Conservation (phyloP, 2,113 vertebrate species). For the Anolis carolinensis region DNA sequence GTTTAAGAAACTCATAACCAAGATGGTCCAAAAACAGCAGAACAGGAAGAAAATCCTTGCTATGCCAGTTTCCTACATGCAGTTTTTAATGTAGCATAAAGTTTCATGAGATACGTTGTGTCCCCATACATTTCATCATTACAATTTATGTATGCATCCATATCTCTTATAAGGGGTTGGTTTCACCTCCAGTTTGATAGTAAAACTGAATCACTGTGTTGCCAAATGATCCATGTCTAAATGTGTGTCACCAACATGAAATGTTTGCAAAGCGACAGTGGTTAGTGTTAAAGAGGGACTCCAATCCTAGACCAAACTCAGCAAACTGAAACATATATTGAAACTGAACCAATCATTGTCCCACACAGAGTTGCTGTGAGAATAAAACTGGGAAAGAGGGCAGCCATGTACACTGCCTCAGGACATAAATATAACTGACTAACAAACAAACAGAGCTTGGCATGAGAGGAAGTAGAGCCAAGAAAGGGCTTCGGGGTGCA, state of each 20-base stretch:
- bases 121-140: too few species aligned
- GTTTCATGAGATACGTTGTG: too few species aligned
- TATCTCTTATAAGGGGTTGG: too few species aligned
- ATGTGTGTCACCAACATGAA: too few species aligned
- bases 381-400: background rate
- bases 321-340: too few species aligned
- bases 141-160: too few species aligned
- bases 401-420: background rate
- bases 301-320: too few species aligned
- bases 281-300: too few species aligned
- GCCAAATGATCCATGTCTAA: too few species aligned
- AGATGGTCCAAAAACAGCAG: background rate
- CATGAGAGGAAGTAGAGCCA: background rate
- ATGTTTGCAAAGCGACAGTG: too few species aligned
- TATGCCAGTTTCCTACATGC: background rate
- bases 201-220: too few species aligned
- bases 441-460: background rate
- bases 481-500: background rate
- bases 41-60: background rate
- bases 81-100: background rate
- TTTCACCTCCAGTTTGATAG: too few species aligned
- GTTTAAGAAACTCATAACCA: background rate
- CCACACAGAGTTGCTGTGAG: background rate
- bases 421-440: background rate
- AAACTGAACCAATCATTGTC: background rate